phyloP scores from a whole-genome alignment of 2,113 vertebrate species.

The Melierax canorus region DNA sequence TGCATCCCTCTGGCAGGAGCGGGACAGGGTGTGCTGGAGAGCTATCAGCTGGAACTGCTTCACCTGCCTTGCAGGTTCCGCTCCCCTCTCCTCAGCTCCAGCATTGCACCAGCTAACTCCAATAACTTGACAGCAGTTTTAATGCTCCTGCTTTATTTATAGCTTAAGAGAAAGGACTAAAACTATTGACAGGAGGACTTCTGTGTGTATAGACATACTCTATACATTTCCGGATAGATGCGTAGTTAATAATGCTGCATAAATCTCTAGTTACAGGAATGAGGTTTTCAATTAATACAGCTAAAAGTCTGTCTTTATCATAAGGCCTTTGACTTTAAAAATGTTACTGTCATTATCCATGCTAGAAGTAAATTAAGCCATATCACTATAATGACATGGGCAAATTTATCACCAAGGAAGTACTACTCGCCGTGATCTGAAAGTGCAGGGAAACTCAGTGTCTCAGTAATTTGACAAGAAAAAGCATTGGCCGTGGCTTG shows the following conservation, averaged over 20 bases:
- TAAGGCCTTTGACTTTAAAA: neutral
- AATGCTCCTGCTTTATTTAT: neutral
- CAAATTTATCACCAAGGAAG: neutral
- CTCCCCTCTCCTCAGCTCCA: neutral
- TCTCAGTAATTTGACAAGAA: neutral
- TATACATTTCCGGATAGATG: neutral
- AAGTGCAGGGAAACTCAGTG: neutral
- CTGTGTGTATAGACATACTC: neutral
- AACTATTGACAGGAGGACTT: neutral
- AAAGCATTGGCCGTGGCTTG: neutral
- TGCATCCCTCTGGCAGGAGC: neutral
- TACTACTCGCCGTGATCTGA: neutral
- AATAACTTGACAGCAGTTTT: neutral
- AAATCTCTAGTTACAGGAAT: neutral
- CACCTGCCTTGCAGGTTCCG: neutral
- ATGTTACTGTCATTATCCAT: neutral
- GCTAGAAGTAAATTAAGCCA: neutral
- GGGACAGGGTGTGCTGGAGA: too few relatives aligned
- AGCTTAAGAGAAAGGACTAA: neutral
- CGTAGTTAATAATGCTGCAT: neutral
- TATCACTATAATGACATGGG: neutral
- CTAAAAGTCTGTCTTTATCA: neutral
- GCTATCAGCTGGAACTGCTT: neutral
- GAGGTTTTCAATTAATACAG: neutral
- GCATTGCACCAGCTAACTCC: neutral